Evolutionary conservation across 2,888 invertebrate genomes (phyloP), one percentile per base, ranked within the genome.

Genomic region (Petrolisthes manimaculis): DNA sequence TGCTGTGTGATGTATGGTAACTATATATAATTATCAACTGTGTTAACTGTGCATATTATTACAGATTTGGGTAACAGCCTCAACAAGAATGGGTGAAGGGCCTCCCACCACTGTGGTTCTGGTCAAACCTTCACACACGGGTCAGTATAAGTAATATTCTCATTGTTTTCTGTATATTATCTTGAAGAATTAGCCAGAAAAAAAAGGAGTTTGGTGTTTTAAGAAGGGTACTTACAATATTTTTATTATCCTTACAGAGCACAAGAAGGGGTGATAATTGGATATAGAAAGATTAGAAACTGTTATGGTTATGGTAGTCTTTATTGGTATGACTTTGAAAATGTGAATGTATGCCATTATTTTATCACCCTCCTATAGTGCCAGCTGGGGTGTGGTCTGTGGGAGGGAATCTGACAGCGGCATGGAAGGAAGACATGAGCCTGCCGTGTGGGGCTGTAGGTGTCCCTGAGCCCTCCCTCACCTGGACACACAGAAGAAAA

Each of bases 1-100:
- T 37, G 37, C 37, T 37, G 37, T 2, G 37, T 37, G 37, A 37
- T 37, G 37, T 37, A 37, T 37, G 37, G 0, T 37, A 37, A 37
- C 1, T 37, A 37, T 37, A 37, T 37, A 37, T 37, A 37, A 37
- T 37, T 37, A 37, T 37, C 37, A 37, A 37, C 37, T 37, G 37
- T 37, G 37, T 37, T 1, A 37, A 37, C 37, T 37, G 37, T 37
- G n/a, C n/a, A 37, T 37, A 37, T 37, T 61, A 3, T 51, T 21
- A 0, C 83, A 91, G 84, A 75, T 91, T n/a, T 91, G 90, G 90
- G 87, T 91, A 67, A 88, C 89, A 8, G 89, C 90, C 3, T 89
- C 90, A 51, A 91, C 90, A 51, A 87, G 82, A 69, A 88, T 89
- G 56, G 90, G 90, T 0, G 90, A 89, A 56, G 90, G 90, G 6